Conservation (phyloP, 2,797 vertebrate species). For the Protosalanx chinensis region DNA sequence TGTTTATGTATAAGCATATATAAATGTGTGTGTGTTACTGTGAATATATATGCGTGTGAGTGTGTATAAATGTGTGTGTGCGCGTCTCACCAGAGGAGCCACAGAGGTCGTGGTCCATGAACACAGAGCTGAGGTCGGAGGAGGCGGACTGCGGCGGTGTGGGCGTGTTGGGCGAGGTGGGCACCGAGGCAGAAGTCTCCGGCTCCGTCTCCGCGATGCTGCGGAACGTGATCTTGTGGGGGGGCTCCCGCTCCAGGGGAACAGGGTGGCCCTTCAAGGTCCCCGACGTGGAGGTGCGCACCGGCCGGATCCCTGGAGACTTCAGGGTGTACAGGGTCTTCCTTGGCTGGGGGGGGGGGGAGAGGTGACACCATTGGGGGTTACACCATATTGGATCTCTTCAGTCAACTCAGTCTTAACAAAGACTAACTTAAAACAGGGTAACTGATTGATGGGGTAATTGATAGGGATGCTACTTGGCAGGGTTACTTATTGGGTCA, state of each 20-base stretch:
- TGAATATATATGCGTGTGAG: background rate
- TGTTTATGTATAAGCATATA: background rate
- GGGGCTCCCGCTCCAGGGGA: constrained; percentile 91
- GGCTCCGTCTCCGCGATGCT: constrained; percentile 88
- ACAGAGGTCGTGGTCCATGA: constrained; percentile 85
- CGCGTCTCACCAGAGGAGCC: constrained; percentile 72
- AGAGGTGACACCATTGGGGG: background rate
- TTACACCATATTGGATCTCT: background rate
- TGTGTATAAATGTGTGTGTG: background rate
- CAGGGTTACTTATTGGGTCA: no score
- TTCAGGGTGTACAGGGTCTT: constrained; percentile 90
- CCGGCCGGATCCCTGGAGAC: constrained; percentile 91
- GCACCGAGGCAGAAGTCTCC: constrained; percentile 77
- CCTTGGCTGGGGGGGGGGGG: constrained; percentile 75
- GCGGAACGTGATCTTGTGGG: constrained; percentile 93
- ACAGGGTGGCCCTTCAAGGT: constrained; percentile 86
- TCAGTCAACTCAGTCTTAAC: background rate
- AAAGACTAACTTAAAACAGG: no score
- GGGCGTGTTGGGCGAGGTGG: constrained; percentile 89
- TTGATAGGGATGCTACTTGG: no score
- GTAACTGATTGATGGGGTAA: no score
- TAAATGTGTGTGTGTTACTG: background rate
- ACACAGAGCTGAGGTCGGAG: constrained; percentile 85
- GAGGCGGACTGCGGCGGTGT: constrained; percentile 90
- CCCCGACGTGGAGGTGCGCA: constrained; percentile 82